Conservation (phyloP, 2,888 invertebrate species). For the Odontocolon sp. region DNA sequence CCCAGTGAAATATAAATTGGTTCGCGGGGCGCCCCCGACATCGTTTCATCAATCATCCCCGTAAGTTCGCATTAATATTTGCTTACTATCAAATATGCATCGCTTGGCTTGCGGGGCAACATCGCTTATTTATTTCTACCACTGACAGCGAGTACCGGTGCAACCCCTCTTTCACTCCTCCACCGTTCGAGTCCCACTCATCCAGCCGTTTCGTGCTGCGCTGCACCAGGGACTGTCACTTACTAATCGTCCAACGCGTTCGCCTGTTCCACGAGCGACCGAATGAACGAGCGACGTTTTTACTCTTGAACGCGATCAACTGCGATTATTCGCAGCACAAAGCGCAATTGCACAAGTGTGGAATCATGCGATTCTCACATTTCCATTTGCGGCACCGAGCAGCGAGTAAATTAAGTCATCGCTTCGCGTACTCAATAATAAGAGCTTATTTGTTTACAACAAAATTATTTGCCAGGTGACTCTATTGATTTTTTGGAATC, state of each 20-base stretch:
- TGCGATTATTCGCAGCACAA: conserved; percentile 31
- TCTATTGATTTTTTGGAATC: no score
- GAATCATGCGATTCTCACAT: conserved; percentile 54
- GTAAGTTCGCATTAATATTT: conserved; percentile 75
- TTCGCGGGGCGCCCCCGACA: conserved; percentile 38
- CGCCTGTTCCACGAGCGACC: conserved; percentile 12
- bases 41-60: conserved; percentile 73
- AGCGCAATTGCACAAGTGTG: conserved; percentile 1
- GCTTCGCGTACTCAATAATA: no score
- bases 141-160: background rate
- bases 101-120: conserved; percentile 67
- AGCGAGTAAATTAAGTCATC: conserved; percentile 36
- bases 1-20: conserved; percentile 65
- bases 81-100: conserved; percentile 76
- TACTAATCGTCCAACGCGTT: conserved; percentile 32
- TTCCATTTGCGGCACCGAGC: conserved; percentile 25
- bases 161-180: background rate
- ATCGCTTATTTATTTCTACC: conserved; percentile 61
- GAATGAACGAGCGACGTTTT: conserved; percentile 17
- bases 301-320: conserved; percentile 44
- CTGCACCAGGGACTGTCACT: conserved; percentile 31
- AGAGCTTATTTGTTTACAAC: no score
- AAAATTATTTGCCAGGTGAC: no score
- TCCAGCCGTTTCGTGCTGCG: background rate
- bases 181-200: background rate